Evolutionary conservation across 2,797 vertebrate genomes (phyloP).

Genomic region (Lagorchestes hirsutus): DNA sequence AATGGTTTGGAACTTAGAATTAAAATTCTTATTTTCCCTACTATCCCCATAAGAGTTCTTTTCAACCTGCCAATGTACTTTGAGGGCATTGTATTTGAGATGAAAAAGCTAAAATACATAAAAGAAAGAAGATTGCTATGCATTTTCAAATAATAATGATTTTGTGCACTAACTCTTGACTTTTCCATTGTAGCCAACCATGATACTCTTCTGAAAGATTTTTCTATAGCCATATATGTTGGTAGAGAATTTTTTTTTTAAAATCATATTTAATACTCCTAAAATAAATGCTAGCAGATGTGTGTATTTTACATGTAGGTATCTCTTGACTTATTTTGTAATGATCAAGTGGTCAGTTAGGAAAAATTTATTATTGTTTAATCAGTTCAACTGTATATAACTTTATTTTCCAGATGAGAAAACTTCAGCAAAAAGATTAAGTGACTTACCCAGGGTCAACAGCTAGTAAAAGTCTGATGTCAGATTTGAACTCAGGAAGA

Average conservation of each 20-base stretch:
- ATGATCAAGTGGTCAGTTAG: not conserved
- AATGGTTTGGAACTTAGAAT: conserved; percentile 50
- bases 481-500: not conserved
- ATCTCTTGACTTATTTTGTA: not conserved
- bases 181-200: conserved; percentile 33
- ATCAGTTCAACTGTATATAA: not conserved
- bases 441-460: not conserved
- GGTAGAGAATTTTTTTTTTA: not conserved
- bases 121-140: not conserved
- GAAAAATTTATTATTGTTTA: not conserved
- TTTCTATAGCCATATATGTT: not conserved
- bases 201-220: conserved; percentile 19
- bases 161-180: not conserved
- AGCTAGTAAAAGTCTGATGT: too few species aligned
- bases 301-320: not conserved
- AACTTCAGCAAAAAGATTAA: not conserved
- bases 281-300: not conserved
- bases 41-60: conserved; percentile 16
- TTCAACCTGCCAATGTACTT: not conserved
- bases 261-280: not conserved
- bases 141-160: conserved; percentile 35
- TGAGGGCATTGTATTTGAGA: not conserved
- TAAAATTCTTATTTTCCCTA: conserved; percentile 27
- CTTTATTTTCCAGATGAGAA: not conserved
- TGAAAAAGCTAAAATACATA: not conserved